Percentiles rank a stretch among this genome's conserved stretches.
phyloP scores from a whole-genome alignment of 2,797 vertebrate genomes.

The Enteromius radiatus region DNA sequence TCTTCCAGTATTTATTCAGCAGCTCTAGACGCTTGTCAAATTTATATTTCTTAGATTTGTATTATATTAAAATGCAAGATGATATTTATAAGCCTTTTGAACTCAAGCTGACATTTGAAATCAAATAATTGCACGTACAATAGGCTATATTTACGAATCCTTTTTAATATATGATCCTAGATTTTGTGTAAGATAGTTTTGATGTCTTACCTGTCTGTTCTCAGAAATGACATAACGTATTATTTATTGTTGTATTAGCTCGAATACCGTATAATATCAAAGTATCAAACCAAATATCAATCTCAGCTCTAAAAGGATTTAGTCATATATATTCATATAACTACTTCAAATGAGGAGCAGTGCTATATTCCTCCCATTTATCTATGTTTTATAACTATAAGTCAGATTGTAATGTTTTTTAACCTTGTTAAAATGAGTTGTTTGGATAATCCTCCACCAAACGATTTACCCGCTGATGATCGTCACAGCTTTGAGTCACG shows the following conservation, averaged over 20 bases:
- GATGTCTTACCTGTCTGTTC: background rate
- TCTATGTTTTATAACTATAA: background rate
- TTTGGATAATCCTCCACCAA: constrained; percentile 7
- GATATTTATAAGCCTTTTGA: background rate
- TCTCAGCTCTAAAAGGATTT: background rate
- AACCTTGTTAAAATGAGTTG: background rate
- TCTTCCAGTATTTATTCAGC: constrained; percentile 60
- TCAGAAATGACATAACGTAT: background rate
- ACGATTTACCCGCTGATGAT: background rate
- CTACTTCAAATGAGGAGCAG: background rate
- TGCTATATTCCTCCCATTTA: no score
- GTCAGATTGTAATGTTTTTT: background rate
- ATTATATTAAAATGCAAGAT: background rate
- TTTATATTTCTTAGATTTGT: background rate
- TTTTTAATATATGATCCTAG: background rate
- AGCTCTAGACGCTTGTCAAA: constrained; percentile 57
- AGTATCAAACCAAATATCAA: background rate
- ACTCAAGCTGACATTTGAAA: background rate
- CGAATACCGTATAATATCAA: background rate
- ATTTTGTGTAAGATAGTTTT: background rate
- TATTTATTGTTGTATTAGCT: background rate
- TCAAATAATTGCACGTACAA: background rate
- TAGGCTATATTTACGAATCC: background rate
- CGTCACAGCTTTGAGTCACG: background rate
- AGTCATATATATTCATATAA: background rate